Conservation (phyloP, 2,113 vertebrate genomes). For the Cairina moschata region DNA sequence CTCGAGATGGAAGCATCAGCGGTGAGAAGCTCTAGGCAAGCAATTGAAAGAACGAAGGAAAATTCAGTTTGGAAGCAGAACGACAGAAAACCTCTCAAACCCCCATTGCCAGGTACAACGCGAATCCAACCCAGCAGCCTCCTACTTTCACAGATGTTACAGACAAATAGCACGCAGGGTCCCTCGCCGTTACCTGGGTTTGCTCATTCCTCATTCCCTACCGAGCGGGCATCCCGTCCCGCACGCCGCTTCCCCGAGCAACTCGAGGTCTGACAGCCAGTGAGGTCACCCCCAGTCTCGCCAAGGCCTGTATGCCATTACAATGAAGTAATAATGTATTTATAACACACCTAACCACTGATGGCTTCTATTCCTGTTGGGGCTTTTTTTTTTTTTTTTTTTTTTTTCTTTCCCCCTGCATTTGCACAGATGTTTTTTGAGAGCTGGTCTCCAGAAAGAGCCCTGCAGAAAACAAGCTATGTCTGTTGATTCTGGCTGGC, state of each 20-base stretch:
- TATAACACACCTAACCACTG: slow-evolving; percentile 81
- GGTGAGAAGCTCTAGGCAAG: not conserved
- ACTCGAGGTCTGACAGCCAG: slow-evolving; percentile 69
- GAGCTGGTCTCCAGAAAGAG: slow-evolving; percentile 75
- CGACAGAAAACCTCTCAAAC: not conserved
- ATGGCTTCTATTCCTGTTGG: slow-evolving; percentile 76
- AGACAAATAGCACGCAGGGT: not conserved
- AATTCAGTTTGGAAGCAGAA: not conserved
- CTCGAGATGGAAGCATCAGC: not conserved
- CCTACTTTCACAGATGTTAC: not conserved
- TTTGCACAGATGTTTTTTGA: slow-evolving; percentile 80
- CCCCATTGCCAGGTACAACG: not conserved
- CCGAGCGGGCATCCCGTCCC: slow-evolving; percentile 41
- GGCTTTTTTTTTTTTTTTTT: not conserved
- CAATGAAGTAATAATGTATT: slow-evolving; percentile 85
- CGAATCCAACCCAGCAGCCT: not conserved
- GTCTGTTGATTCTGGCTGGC: slow-evolving; percentile 82
- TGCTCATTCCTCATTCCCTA: not conserved
- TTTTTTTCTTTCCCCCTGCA: not conserved
- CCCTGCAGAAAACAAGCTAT: slow-evolving; percentile 78
- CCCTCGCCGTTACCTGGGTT: not conserved
- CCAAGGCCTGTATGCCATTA: slow-evolving; percentile 78
- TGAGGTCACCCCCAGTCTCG: slow-evolving; percentile 78
- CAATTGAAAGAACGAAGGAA: not conserved
- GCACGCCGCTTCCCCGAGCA: slow-evolving; percentile 32